Evolutionary conservation across 2,113 vertebrate species (phyloP).

Genomic region (Vidua chalybeata): DNA sequence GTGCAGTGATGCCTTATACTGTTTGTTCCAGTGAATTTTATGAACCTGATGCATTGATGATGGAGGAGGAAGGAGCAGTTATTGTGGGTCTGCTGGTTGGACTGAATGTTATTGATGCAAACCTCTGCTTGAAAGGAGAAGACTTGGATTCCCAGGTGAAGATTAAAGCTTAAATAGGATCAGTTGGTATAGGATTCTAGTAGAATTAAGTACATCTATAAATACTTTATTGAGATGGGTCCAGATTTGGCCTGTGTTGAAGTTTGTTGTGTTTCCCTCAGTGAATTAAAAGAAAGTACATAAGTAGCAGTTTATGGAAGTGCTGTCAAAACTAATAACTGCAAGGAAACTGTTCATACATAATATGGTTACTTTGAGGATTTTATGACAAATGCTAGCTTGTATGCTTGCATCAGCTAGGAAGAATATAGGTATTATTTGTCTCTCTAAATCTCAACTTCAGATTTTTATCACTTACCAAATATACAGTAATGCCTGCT

Average conservation of each 20-base stretch:
- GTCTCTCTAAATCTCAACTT: neutral
- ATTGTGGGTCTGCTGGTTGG: conserved; percentile 94
- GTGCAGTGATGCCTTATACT: neutral
- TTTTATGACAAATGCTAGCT: neutral
- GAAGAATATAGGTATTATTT: neutral
- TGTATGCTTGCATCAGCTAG: neutral
- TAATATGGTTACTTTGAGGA: neutral
- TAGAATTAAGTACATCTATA: neutral
- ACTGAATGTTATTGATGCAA: conserved; percentile 96
- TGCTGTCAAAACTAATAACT: neutral
- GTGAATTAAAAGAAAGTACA: neutral
- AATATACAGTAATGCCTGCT: neutral
- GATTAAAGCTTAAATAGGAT: neutral
- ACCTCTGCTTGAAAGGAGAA: conserved; percentile 98
- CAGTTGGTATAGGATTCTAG: neutral
- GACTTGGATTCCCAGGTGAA: conserved; percentile 95
- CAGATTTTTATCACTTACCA: neutral
- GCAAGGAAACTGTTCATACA: neutral
- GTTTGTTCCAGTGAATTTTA: conserved; percentile 90
- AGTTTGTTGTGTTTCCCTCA: neutral
- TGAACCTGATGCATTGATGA: conserved; percentile 88
- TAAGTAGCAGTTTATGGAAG: neutral
- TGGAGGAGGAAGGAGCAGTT: conserved; percentile 95
- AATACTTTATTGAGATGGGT: neutral
- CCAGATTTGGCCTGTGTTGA: neutral